Conservation (phyloP, 2,888 invertebrate genomes). For the Cryptus armator region DNA sequence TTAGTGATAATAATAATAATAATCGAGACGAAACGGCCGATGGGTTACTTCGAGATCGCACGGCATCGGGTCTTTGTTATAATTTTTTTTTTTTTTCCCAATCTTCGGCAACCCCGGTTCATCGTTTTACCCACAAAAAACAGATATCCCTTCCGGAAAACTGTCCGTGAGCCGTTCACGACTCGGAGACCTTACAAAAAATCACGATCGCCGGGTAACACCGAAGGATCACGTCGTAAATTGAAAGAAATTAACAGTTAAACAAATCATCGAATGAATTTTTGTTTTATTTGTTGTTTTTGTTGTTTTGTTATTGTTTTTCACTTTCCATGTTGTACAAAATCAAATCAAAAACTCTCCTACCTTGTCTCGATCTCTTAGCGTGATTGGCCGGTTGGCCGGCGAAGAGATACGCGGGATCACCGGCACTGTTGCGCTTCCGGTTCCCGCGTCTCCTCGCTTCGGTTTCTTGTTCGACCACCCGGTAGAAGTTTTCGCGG, state of each 20-base stretch:
- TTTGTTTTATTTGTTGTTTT: too few species aligned
- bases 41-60: constrained; percentile 12
- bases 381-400: constrained; percentile 60
- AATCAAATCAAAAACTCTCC: constrained; percentile 63
- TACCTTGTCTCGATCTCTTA: constrained; percentile 80
- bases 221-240: not conserved
- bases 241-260: constrained; percentile 32
- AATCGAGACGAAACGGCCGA: too few species aligned
- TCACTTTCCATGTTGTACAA: not conserved
- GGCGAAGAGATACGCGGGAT: constrained; percentile 66
- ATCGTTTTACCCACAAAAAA: constrained; percentile 15
- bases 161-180: constrained; percentile 14
- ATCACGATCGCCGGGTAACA: constrained; percentile 19
- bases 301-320: not conserved
- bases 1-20: not conserved
- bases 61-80: not conserved
- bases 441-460: constrained; percentile 73
- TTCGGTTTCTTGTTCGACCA: constrained; percentile 49
- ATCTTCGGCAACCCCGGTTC: not conserved
- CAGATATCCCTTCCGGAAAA: constrained; percentile 3
- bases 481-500: constrained; percentile 50
- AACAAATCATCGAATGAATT: not conserved
- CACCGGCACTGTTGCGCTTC: constrained; percentile 76
- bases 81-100: not conserved
- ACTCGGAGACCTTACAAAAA: constrained; percentile 35